Evolutionary conservation across 2,113 vertebrate genomes (phyloP), one percentile per base, ranked within the genome.

Genomic region (Poecile atricapillus): DNA sequence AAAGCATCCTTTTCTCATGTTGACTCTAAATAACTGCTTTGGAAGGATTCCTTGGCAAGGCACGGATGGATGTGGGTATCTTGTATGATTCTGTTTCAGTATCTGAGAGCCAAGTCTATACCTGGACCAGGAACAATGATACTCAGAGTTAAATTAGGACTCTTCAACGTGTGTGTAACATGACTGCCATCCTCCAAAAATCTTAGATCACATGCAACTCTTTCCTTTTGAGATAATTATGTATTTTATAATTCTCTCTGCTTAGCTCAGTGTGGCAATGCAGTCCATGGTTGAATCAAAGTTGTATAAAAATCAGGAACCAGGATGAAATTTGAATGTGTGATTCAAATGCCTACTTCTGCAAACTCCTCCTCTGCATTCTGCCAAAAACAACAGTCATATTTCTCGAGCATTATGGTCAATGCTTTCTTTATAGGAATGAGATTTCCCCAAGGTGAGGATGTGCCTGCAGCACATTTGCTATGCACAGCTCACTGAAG

Each of bases 21-120:
- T 90, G 69, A 59, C 50, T 91, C 60, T 76, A 87, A 95, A 75
- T 46, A 96, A 82, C 49, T 81, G 33, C 69, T 89, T 92, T 80
- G 70, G 82, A 65, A 94, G 30, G 13, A 15, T 83, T 49, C 75
- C 55, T 91, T 91, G 75, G 63, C 75, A 90, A 91, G 47, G 50
- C 59, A 70, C 47, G 24, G 17, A 39, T 83, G 39, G 39, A 83
- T 83, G 31, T 68, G 78, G 58, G 18, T 76, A 77, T 76, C 65
- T 85, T 53, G 37, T 91, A 30, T 58, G 62, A 53, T 89, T 95
- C 83, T 75, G 31, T 89, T 95, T 78, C 82, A 73, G 91, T 75
- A 75, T 76, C 68, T 60, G 62, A 69, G n/a, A 79, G 74, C 70
- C 74, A 95, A 65, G 15, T 87, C 87, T 93, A 15, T 79, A 75